A percentile compares a stretch with the other conserved stretches of the same genome.
Evolutionary conservation across 2,113 vertebrate species (phyloP).

Genomic region (Corythornis madagascariensis): DNA sequence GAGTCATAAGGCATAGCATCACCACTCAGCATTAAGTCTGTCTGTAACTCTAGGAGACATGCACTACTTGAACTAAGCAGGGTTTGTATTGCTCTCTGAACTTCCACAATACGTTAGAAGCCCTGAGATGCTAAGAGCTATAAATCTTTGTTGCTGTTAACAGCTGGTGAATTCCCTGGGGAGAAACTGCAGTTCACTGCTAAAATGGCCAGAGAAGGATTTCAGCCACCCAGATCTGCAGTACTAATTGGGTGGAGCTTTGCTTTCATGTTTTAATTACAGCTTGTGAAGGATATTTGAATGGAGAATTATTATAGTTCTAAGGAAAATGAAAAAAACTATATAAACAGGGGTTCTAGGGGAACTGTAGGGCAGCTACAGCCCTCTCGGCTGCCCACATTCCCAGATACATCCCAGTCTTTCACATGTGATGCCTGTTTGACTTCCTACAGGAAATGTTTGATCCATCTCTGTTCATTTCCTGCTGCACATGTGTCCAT

Average conservation of each 20-base stretch:
- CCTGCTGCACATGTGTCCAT: slow-evolving; percentile 32
- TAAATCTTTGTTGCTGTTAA: slow-evolving; percentile 1
- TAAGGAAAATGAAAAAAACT: not conserved
- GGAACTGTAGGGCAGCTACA: not conserved
- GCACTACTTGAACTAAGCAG: not conserved
- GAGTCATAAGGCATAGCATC: not conserved
- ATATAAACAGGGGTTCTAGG: not conserved
- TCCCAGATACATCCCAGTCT: not conserved
- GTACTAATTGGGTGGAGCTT: not conserved
- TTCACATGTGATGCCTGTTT: not conserved
- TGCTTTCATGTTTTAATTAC: not conserved
- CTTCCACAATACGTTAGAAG: not conserved
- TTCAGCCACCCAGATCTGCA: not conserved
- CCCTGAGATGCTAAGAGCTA: not conserved
- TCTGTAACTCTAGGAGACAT: not conserved
- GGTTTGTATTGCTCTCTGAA: not conserved
- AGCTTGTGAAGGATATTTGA: not conserved
- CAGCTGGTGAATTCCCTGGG: not conserved
- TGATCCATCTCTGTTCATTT: slow-evolving; percentile 7
- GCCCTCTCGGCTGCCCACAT: not conserved
- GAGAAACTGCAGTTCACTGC: not conserved
- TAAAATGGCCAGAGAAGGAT: not conserved
- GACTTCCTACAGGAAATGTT: slow-evolving; percentile 54
- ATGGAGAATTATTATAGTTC: not conserved
- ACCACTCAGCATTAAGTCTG: not conserved